These are phyloP conservation scores for Saturnia japonica DNA, from an alignment of 2,888 invertebrate species.

Conservation along the genomic window DNA sequence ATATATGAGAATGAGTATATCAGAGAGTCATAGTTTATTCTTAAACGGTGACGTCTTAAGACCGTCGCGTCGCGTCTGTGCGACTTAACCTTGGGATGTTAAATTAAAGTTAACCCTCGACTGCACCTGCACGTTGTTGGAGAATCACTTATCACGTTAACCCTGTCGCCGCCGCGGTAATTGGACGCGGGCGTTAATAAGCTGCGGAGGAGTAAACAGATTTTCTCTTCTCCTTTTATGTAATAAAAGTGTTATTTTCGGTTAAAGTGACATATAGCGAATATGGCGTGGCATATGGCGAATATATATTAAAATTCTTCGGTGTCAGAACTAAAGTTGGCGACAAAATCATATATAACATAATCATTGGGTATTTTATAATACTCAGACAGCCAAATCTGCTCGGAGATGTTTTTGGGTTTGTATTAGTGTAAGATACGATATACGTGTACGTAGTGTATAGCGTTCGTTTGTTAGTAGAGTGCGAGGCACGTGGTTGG, in stretches of 20 bases:
- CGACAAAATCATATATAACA: no score
- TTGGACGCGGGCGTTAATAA: conserved; percentile 56
- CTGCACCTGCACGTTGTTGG: conserved; percentile 49
- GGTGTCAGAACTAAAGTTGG: no score
- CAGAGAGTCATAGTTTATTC: conserved; percentile 1
- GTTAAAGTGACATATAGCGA: background rate
- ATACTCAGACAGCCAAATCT: no score
- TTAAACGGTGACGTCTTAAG: conserved; percentile 13
- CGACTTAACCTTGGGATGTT: conserved; percentile 16
- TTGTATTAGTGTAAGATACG: no score
- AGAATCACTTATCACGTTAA: conserved; percentile 61
- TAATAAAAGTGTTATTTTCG: background rate
- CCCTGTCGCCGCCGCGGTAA: conserved; percentile 48
- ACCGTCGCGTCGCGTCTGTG: conserved; percentile 12
- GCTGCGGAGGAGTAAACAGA: conserved; percentile 48
- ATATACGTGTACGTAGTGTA: no score
- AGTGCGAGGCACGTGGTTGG: no score
- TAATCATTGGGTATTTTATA: no score
- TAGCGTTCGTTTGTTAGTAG: no score
- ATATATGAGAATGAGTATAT: background rate
- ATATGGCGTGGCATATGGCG: background rate
- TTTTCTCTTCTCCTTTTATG: conserved; percentile 19
- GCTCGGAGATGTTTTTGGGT: no score
- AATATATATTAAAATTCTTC: no score
- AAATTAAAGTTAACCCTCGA: conserved; percentile 26